phyloP scores from a whole-genome alignment of 2,888 invertebrate genomes.

The Meliscaeva auricollis region DNA sequence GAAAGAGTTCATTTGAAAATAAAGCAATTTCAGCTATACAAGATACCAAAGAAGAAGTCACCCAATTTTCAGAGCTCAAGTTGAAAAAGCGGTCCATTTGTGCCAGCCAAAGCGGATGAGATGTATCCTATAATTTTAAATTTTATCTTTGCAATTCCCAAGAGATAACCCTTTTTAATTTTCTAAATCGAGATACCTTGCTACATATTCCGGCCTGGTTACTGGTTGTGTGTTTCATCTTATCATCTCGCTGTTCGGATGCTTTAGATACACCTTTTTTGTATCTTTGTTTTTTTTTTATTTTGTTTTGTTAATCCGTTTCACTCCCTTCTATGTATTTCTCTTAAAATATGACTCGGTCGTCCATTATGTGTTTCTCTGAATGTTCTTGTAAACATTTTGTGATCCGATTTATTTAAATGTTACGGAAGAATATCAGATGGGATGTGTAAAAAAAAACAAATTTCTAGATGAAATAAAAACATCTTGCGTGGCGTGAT shows the following conservation, averaged over 20 bases:
- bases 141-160: conserved; percentile 68
- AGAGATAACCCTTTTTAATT: conserved; percentile 70
- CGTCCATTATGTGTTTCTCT: conserved; percentile 8
- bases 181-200: neutral
- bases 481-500: conserved; percentile 34
- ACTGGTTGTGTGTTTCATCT: conserved; percentile 53
- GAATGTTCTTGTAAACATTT: conserved; percentile 59
- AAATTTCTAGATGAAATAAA: conserved; percentile 5
- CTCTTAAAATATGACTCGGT: neutral
- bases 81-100: conserved; percentile 22
- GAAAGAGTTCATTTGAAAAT: conserved; percentile 58
- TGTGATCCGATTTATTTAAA: conserved; percentile 64
- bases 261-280: conserved; percentile 2
- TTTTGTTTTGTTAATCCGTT: conserved; percentile 21
- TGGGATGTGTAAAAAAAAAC: conserved; percentile 12
- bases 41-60: neutral
- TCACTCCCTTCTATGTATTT: conserved; percentile 4
- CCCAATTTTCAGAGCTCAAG: neutral
- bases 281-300: conserved; percentile 15
- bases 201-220: neutral
- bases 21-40: conserved; percentile 36
- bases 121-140: conserved; percentile 63
- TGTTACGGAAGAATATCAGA: conserved; percentile 38
- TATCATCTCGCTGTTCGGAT: neutral
- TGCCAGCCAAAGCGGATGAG: neutral